Evolutionary conservation across 1,140 invertebrate species (phyloP), one percentile per base, ranked within the genome.

Genomic region (Drosophila littoralis): DNA sequence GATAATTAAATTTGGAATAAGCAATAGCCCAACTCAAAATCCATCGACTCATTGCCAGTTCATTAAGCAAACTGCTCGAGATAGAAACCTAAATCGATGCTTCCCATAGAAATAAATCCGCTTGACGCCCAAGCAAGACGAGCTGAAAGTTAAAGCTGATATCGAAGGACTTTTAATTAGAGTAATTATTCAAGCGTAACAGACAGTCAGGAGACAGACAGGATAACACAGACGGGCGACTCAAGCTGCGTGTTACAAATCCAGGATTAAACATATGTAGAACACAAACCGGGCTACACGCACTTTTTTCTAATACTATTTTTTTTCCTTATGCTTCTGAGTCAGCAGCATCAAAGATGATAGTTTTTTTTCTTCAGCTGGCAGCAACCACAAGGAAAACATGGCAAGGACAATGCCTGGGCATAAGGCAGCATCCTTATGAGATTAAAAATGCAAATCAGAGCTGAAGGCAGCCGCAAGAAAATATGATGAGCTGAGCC

Each of bases 381-480:
- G 83, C 84, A 89, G 75, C 80, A 75, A 43, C 55, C 58, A 48
- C 48, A 72, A 51, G 46, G 65, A 71, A 71, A 68, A 75, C 50
- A 67, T 75, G 54, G 72, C 66, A 80, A 74, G 81, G 81, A 90
- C 78, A 90, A 90, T 90, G 85, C 80, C 46, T 51, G 45, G 50
- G 78, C 82, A 85, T 77, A 63, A 70, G 64, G 61, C 75, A 77
- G 77, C 83, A 91, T 91, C 82, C 90, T 91, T 91, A 91, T 91
- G 90, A 91, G 90, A 91, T 91, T 91, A 91, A 91, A 91, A 91
- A 91, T 91, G 90, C 90, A 91, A 91, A 91, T 91, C 90, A 91
- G 22, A 28, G 82, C 68, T 65, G 58, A 77, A 66, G 69, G 79
- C 75, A 82, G 74, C 79, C 84, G 77, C 80, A 88, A 51, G 66